Base-by-base conservation (phyloP, 2,888 invertebrate genomes). In the Lithophane ornitopus region DNA sequence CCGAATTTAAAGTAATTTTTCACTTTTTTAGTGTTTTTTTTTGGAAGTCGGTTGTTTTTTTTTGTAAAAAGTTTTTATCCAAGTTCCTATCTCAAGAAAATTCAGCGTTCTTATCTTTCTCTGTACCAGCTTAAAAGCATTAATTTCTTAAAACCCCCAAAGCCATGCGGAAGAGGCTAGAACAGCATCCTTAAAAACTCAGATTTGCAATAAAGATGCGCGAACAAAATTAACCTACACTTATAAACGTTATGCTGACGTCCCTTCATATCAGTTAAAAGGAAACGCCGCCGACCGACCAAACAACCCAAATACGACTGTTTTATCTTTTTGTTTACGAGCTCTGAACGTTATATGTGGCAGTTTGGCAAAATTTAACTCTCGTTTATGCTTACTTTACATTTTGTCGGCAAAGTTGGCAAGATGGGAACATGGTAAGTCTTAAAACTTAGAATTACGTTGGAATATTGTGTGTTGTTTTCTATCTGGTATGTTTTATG, bases 321-420 rank as follows among this genome's bases (percentile, higher is more conserved):
- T 88, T 90, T 91, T 91, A 91, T 91, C 87, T 69, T 89, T 88
- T 90, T 91, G 91, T 91, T 91, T 90, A 91, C 88, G 91, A 89
- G 84, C 86, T 67, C 72, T 75, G 77, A 87, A 87, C 87, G 89
- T 90, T 89, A 91, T 89, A 89, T 89, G 89, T 90, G 89, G 90
- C 89, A 89, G 89, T 91, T 91, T 88, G 88, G 86, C 86, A 89
- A 90, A 89, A 91, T 87, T 88, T 91, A 89, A 91, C 82, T 79
- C 88, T 73, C 89, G 84, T 91, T 91, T 91, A 90, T 87, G 87
- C 88, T 88, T 89, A 91, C 84, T 90, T 91, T 90, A 86, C 87
- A 90, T 91, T 90, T 90, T 86, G 88, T 85, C 80, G 84, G 85
- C 80, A 76, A 88, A 84, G 82, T 89, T 89, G 41, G 73, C 66